Evolutionary conservation across 2,888 invertebrate species (phyloP).

Genomic region (Ptychoptera albimana): DNA sequence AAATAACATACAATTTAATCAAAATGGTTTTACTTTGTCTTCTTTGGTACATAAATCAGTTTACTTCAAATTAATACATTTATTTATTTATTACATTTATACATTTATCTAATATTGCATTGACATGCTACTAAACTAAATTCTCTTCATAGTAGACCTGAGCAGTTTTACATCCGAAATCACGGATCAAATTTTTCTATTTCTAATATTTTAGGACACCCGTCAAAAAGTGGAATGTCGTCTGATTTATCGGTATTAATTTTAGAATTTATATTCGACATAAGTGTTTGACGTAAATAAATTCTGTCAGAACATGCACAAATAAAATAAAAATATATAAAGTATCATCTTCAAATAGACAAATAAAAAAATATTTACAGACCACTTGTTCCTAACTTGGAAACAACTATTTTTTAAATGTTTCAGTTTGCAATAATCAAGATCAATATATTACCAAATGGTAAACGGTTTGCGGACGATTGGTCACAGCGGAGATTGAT

Average conservation of each 20-base stretch:
- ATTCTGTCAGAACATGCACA: too few relatives aligned
- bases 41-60: too few relatives aligned
- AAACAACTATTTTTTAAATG: slow-evolving; percentile 62
- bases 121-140: slow-evolving; percentile 35
- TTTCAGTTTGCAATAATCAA: slow-evolving; percentile 54
- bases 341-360: slow-evolving; percentile 76
- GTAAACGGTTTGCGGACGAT: too few relatives aligned
- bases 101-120: not conserved
- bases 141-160: slow-evolving; percentile 56
- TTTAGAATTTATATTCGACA: too few relatives aligned
- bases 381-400: slow-evolving; percentile 68
- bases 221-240: slow-evolving; percentile 4
- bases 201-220: slow-evolving; percentile 5
- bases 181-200: slow-evolving; percentile 41
- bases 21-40: too few relatives aligned
- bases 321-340: slow-evolving; percentile 30
- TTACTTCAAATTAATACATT: too few relatives aligned
- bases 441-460: slow-evolving; percentile 75
- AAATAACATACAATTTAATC: too few relatives aligned
- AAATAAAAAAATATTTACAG: slow-evolving; percentile 19
- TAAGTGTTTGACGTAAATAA: not conserved
- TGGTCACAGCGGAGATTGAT: too few relatives aligned
- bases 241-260: too few relatives aligned
- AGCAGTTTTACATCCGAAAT: slow-evolving; percentile 76
- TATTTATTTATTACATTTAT: too few relatives aligned